These are phyloP conservation scores for Phengaris alcon DNA, from an alignment of 2,888 invertebrate genomes.

Conservation along the genomic window DNA sequence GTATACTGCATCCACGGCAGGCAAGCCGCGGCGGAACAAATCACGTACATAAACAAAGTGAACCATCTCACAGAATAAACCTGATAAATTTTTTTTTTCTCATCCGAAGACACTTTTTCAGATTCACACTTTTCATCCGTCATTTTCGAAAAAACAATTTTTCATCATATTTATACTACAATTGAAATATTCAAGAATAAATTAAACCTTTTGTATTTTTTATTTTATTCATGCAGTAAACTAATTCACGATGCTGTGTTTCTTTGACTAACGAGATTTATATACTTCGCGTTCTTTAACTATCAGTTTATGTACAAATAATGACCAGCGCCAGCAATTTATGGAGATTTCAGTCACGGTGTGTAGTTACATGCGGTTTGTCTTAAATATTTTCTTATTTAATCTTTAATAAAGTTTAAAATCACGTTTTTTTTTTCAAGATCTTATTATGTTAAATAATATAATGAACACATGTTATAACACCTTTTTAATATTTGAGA, in stretches of 20 bases:
- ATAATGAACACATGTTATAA: background rate
- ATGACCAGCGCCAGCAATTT: conserved; percentile 3
- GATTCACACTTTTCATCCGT: background rate
- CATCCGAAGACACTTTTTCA: background rate
- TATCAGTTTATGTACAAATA: conserved; percentile 8
- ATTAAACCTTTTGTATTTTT: background rate
- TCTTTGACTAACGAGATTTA: background rate
- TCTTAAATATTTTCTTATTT: background rate
- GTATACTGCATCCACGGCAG: conserved; percentile 26
- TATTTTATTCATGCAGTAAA: background rate
- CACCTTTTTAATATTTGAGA: background rate
- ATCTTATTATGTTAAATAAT: background rate
- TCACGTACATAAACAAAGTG: background rate
- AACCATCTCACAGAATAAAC: conserved; percentile 17
- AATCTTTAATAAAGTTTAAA: background rate
- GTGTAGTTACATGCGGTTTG: background rate
- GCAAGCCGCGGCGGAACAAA: conserved; percentile 1
- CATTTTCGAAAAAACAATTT: background rate
- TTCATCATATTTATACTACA: background rate
- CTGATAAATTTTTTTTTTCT: background rate
- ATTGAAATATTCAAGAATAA: background rate
- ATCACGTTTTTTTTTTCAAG: background rate
- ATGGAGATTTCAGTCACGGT: conserved; percentile 11
- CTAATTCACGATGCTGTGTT: conserved; percentile 2
- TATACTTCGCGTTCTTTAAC: conserved; percentile 15